These are phyloP conservation scores for Tichodroma muraria DNA, from an alignment of 2,113 vertebrate species.

Conservation along the genomic window DNA sequence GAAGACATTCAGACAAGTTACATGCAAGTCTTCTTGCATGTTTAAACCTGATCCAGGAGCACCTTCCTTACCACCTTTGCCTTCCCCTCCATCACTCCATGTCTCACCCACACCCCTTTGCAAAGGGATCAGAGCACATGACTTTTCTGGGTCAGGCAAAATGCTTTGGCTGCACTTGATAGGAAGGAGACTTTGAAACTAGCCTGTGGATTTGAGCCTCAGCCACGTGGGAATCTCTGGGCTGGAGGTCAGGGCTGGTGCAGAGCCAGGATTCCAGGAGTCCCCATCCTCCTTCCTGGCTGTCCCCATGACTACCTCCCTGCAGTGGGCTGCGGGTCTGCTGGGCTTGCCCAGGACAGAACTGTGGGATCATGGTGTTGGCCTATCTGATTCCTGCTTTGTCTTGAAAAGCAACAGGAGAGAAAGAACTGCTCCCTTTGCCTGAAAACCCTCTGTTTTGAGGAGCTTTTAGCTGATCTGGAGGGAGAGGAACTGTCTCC, in stretches of 20 bases:
- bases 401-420: background rate
- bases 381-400: background rate
- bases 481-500: background rate
- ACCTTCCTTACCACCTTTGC: fast-evolving
- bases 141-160: background rate
- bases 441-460: background rate
- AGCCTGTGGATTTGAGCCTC: background rate
- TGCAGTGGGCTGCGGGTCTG: background rate
- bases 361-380: background rate
- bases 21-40: fast-evolving
- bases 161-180: fast-evolving
- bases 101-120: background rate
- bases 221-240: background rate
- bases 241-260: background rate
- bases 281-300: background rate
- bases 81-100: fast-evolving
- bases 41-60: background rate
- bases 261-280: background rate
- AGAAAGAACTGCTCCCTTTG: background rate
- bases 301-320: background rate
- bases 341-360: background rate
- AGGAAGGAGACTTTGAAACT: background rate
- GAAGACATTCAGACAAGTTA: background rate
- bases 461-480: background rate
- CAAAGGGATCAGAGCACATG: background rate